A percentile compares a stretch with the other conserved stretches of the same genome.
Evolutionary conservation across 2,888 invertebrate species (phyloP).

Genomic region (Tortricodes alternella): DNA sequence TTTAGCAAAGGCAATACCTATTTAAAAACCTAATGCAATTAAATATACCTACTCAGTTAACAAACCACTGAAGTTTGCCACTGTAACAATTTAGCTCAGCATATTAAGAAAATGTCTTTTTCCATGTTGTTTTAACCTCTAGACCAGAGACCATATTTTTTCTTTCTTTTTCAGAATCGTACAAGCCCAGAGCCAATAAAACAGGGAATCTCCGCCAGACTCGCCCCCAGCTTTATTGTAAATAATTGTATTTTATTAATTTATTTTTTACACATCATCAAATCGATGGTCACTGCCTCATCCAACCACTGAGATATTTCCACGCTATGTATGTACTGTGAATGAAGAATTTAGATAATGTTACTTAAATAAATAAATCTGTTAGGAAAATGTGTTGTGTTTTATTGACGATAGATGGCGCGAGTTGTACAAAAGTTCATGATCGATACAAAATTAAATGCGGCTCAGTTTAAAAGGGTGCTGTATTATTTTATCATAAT

Average conservation of each 20-base stretch:
- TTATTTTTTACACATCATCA: conserved; percentile 28
- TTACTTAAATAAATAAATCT: conserved; percentile 19
- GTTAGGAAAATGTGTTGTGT: conserved; percentile 10
- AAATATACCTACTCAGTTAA: too few relatives aligned
- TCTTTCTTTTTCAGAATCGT: conserved; percentile 54
- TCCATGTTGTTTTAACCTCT: too few relatives aligned
- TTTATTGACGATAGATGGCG: conserved; percentile 2
- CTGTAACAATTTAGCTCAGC: too few relatives aligned
- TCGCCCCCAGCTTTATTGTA: conserved; percentile 40
- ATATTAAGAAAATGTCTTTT: too few relatives aligned
- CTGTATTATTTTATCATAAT: too few relatives aligned
- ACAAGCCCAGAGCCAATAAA: conserved; percentile 44
- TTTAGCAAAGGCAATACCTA: too few relatives aligned
- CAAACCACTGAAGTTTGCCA: too few relatives aligned
- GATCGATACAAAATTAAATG: too few relatives aligned
- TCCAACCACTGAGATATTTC: conserved; percentile 19
- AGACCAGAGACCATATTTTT: not conserved
- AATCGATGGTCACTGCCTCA: conserved; percentile 18
- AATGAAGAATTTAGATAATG: conserved; percentile 28
- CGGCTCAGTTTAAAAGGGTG: too few relatives aligned
- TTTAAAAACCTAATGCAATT: too few relatives aligned
- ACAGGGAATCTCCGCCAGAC: conserved; percentile 25
- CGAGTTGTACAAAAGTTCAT: too few relatives aligned
- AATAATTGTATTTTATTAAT: conserved; percentile 45
- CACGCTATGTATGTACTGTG: conserved; percentile 25